Evolutionary conservation across 1,140 invertebrate genomes (phyloP).

Genomic region (Trichoplusia ni): DNA sequence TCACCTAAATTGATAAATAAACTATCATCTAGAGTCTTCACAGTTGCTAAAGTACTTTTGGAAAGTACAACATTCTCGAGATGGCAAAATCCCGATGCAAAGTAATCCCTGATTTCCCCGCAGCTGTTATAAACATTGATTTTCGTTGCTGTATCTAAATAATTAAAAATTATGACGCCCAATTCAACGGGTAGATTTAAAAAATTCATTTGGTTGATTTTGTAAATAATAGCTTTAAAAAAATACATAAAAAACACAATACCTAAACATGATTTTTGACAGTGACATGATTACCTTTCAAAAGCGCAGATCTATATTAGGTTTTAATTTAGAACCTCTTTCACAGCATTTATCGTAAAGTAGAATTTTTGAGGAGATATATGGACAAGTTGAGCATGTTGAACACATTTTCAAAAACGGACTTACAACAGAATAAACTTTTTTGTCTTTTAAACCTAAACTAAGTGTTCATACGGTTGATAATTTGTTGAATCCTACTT

Average conservation of each 20-base stretch:
- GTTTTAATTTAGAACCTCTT: not conserved
- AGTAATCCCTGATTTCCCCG: slow-evolving; percentile 28
- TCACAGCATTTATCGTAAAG: no score
- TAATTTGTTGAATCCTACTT: no score
- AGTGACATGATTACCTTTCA: not conserved
- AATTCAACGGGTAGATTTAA: slow-evolving; percentile 39
- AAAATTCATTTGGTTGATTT: slow-evolving; percentile 33
- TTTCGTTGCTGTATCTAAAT: slow-evolving; percentile 39
- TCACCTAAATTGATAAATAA: slow-evolving; percentile 28
- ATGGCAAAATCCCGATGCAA: slow-evolving; percentile 32
- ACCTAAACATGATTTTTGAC: slow-evolving; percentile 8
- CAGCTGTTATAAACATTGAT: slow-evolving; percentile 37
- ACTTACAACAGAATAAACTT: not conserved
- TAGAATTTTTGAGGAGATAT: no score
- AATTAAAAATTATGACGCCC: slow-evolving; percentile 39
- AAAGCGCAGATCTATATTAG: not conserved
- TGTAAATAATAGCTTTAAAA: not conserved
- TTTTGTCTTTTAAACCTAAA: no score
- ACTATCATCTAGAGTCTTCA: slow-evolving; percentile 25
- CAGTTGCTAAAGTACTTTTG: slow-evolving; percentile 29
- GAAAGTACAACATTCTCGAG: slow-evolving; percentile 36
- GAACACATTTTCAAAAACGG: not conserved
- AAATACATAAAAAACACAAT: not conserved
- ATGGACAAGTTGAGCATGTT: not conserved
- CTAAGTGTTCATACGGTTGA: no score